Evolutionary conservation across 2,888 invertebrate genomes (phyloP), one percentile per base, ranked within the genome.

Genomic region (Ashinkailepas kermadecensis): DNA sequence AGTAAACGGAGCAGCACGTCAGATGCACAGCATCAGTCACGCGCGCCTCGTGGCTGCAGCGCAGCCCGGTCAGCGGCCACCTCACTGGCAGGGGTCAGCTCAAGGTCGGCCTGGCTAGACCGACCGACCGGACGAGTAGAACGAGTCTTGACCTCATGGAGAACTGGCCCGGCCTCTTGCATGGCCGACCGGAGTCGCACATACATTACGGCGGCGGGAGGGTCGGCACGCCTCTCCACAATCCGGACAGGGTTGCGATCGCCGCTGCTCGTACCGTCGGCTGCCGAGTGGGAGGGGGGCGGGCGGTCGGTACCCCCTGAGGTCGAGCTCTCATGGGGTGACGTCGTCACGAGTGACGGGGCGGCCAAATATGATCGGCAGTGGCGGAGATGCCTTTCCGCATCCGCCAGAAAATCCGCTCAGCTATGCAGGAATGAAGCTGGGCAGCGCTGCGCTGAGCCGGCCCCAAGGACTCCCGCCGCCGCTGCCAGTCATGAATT

Each of bases 61-160:
- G 0, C 67, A 39, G 12, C 67, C 67, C 15, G 39, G 39, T 39
- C 39, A 39, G 39, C 39, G 39, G 39, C 39, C 39, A 39, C 39
- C 39, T 39, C 39, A 39, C 39, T 13, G 25, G 70, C 70, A 70
- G 70, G 39, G 70, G 70, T 70, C 70, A 70, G 23, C 39, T 7
- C 70, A 70, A 70, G 70, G 70, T 70, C 70, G 70, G 70, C 70
- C 65, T 12, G 65, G 9, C 12, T 11, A 13, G 15, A 39, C 70
- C 39, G 67, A 23, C 67, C 12, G 67, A 67, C 39, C 70, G 70
- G 25, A 62, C 39, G 70, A 23, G 70, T 39, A 13, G 70, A 23
- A 70, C 70, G 70, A 70, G 70, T 70, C 23, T 70, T 70, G 70
- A 70, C 70, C 70, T 39, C 70, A 70, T 70, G 70, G 15, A 25